phyloP scores from a whole-genome alignment of 2,888 invertebrate genomes.

The Dicycla oo region DNA sequence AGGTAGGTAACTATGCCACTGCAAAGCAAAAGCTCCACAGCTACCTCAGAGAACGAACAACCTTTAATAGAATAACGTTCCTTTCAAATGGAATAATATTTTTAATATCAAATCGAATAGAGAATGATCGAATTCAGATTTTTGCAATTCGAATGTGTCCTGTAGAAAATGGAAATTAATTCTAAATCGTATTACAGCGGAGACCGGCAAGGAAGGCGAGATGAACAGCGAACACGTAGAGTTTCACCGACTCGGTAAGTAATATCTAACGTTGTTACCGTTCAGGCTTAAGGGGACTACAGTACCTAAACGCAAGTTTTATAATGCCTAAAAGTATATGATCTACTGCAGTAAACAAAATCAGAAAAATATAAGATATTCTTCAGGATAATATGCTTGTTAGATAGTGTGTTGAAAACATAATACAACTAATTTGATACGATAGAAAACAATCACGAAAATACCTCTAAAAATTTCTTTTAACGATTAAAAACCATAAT shows the following conservation, averaged over 20 bases:
- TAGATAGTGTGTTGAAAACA: too few relatives aligned
- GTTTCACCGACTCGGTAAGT: slow-evolving; percentile 82
- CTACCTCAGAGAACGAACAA: background rate
- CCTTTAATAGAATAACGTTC: background rate
- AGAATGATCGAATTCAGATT: slow-evolving; percentile 8
- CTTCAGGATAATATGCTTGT: too few relatives aligned
- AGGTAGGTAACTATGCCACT: background rate
- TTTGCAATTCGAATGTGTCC: slow-evolving; percentile 9
- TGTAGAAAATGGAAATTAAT: slow-evolving; percentile 36
- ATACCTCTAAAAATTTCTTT: too few relatives aligned
- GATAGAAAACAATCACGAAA: too few relatives aligned
- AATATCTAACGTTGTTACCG: slow-evolving; percentile 26
- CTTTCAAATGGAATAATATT: slow-evolving; percentile 9
- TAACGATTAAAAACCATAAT: too few relatives aligned
- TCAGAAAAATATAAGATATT: too few relatives aligned
- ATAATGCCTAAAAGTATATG: too few relatives aligned
- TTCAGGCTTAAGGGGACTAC: background rate
- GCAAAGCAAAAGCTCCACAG: background rate
- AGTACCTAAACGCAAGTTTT: too few relatives aligned
- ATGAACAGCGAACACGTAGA: slow-evolving; percentile 81
- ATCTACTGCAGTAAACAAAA: too few relatives aligned
- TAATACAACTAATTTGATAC: too few relatives aligned
- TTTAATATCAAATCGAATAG: slow-evolving; percentile 28
- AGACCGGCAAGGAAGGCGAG: slow-evolving; percentile 73
- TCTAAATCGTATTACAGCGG: slow-evolving; percentile 71